These are phyloP conservation scores for Synergus gifuensis DNA, from an alignment of 2,888 invertebrate genomes.

Conservation along the genomic window DNA sequence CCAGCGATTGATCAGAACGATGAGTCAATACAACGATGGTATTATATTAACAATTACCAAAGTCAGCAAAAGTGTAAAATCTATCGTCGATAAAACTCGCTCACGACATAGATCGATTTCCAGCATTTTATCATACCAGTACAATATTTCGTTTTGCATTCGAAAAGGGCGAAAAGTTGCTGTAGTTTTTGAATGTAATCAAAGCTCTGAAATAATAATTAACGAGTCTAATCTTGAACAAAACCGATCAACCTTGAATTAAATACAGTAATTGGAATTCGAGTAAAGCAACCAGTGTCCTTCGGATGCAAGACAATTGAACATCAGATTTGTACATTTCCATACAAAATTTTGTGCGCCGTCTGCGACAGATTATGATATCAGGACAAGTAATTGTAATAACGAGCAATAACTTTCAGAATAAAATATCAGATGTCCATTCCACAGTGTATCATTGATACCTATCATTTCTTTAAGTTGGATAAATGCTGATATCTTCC, in stretches of 20 bases:
- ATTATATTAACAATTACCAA: slow-evolving; percentile 41
- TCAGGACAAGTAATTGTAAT: slow-evolving; percentile 35
- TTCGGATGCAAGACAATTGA: slow-evolving; percentile 22
- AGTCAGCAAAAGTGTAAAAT: slow-evolving; percentile 41
- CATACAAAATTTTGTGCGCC: slow-evolving; percentile 35
- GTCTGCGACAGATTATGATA: slow-evolving; percentile 27
- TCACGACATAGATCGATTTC: slow-evolving; percentile 30
- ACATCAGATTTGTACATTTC: slow-evolving; percentile 12
- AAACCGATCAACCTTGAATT: background rate
- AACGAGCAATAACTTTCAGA: slow-evolving; percentile 36
- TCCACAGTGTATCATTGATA: slow-evolving; percentile 19
- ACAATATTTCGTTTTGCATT: slow-evolving; percentile 37
- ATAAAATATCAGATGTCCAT: slow-evolving; percentile 33
- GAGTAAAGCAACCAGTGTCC: background rate
- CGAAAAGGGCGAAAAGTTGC: background rate
- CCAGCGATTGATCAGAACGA: slow-evolving; percentile 24
- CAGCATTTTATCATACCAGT: slow-evolving; percentile 45
- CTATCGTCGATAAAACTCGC: slow-evolving; percentile 39
- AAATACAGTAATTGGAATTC: background rate
- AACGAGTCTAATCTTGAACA: background rate
- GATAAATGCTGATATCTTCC: too few relatives aligned
- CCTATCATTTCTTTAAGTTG: slow-evolving; percentile 13
- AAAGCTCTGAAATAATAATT: background rate
- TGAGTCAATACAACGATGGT: slow-evolving; percentile 21
- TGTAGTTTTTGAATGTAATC: background rate